Evolutionary conservation across 92 coral and sea anemone genomes (phyloP).

Genomic region (Montipora capitata): DNA sequence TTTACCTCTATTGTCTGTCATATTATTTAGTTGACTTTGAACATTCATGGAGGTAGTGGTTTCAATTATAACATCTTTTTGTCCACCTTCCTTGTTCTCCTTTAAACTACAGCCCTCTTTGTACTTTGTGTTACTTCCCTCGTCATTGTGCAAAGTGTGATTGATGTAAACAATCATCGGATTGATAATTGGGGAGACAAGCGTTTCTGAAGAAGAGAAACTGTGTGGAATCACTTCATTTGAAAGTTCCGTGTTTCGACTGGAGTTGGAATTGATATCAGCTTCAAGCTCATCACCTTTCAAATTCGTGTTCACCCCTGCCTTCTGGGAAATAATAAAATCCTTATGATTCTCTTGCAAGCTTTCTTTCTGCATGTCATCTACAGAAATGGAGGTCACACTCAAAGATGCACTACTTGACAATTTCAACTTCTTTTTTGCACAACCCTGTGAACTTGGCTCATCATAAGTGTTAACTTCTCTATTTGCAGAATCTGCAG

Average conservation of each 20-base stretch:
- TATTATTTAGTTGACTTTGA: not conserved
- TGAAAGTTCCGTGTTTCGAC: constrained; percentile 2
- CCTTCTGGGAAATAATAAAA: not conserved
- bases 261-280: not conserved
- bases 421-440: constrained; percentile 26
- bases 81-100: not conserved
- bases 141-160: not conserved
- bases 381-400: not conserved
- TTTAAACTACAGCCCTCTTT: not conserved
- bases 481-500: constrained; percentile 7
- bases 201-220: constrained; percentile 50
- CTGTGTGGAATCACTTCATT: constrained; percentile 72
- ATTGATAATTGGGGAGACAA: constrained; percentile 40
- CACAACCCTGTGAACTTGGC: constrained; percentile 1
- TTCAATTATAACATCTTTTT: not conserved
- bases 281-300: not conserved
- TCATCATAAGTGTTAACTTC: not conserved
- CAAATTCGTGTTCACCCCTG: not conserved
- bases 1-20: not conserved
- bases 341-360: not conserved
- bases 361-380: not conserved
- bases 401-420: not conserved
- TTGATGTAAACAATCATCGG: constrained; percentile 62
- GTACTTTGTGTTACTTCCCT: not conserved
- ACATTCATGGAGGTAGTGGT: not conserved